Conservation (phyloP, 2,888 invertebrate species). For the Cyrtodaria siliqua region DNA sequence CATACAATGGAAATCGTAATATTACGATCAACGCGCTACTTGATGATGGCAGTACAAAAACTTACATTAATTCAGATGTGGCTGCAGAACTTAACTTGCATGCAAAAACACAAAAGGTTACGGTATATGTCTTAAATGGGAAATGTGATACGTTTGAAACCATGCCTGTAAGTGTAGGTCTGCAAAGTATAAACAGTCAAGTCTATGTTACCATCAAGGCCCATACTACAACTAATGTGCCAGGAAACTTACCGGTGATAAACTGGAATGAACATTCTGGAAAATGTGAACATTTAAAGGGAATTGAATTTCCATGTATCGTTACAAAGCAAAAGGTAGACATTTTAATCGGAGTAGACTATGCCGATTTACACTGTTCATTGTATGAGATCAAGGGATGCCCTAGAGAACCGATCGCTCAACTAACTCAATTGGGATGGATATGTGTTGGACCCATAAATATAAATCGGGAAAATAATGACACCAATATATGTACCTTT, state of each 20-base stretch:
- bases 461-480: neutral
- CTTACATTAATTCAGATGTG: too few relatives aligned
- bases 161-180: slow-evolving; percentile 18
- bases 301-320: slow-evolving; percentile 46
- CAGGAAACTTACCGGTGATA: slow-evolving; percentile 32
- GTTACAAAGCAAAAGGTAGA: slow-evolving; percentile 13
- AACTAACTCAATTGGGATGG: slow-evolving; percentile 57
- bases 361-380: slow-evolving; percentile 39
- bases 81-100: too few relatives aligned
- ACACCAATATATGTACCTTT: too few relatives aligned
- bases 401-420: slow-evolving; percentile 44
- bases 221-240: too few relatives aligned
- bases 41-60: too few relatives aligned
- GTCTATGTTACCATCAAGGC: neutral
- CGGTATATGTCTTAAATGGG: too few relatives aligned
- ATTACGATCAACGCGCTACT: too few relatives aligned
- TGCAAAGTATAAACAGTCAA: slow-evolving; percentile 25
- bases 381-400: slow-evolving; percentile 40
- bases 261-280: slow-evolving; percentile 39
- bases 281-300: slow-evolving; percentile 43
- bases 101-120: too few relatives aligned
- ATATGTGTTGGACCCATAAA: slow-evolving; percentile 38
- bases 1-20: too few relatives aligned
- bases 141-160: slow-evolving; percentile 31
- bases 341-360: slow-evolving; percentile 54